Percentiles rank a stretch among this genome's conserved stretches.
phyloP scores from a whole-genome alignment of 2,797 vertebrate genomes.

The Sphenopsis melanotis region DNA sequence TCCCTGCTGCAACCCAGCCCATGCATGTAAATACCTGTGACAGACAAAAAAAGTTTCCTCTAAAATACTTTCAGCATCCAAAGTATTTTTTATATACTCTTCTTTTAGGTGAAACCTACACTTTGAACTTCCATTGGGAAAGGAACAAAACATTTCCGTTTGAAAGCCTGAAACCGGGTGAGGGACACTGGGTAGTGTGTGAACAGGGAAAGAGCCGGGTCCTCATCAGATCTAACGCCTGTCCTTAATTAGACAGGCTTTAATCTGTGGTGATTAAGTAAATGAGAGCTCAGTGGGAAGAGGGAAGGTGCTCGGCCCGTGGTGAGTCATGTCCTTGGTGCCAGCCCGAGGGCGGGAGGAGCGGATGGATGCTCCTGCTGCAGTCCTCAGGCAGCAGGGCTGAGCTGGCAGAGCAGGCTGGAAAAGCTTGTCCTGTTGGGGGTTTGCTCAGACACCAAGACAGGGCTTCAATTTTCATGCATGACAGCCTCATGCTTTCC shows the following conservation, averaged over 20 bases:
- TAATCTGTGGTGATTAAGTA: constrained; percentile 1
- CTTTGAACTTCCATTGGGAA: background rate
- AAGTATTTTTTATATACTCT: background rate
- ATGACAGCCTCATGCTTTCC: background rate
- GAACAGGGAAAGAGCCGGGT: background rate
- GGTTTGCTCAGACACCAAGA: background rate
- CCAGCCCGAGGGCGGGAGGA: background rate
- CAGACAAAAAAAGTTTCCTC: background rate
- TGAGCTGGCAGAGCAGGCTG: background rate
- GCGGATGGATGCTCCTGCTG: background rate
- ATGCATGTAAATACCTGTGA: background rate
- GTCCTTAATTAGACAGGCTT: background rate
- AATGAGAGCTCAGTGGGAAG: constrained; percentile 1
- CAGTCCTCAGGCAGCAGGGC: background rate
- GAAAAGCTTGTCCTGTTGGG: background rate
- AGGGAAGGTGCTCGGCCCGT: background rate
- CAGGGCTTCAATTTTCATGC: background rate
- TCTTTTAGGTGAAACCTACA: background rate
- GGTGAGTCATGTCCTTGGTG: background rate
- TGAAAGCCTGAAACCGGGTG: background rate
- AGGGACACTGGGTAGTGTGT: background rate
- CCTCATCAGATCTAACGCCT: background rate
- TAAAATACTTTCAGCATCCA: background rate
- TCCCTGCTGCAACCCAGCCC: background rate
- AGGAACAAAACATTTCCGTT: background rate